A percentile compares a stretch with the other conserved stretches of the same genome.
These are phyloP conservation scores for Tetragonisca angustula DNA, from an alignment of 2,888 invertebrate species.

Conservation along the genomic window DNA sequence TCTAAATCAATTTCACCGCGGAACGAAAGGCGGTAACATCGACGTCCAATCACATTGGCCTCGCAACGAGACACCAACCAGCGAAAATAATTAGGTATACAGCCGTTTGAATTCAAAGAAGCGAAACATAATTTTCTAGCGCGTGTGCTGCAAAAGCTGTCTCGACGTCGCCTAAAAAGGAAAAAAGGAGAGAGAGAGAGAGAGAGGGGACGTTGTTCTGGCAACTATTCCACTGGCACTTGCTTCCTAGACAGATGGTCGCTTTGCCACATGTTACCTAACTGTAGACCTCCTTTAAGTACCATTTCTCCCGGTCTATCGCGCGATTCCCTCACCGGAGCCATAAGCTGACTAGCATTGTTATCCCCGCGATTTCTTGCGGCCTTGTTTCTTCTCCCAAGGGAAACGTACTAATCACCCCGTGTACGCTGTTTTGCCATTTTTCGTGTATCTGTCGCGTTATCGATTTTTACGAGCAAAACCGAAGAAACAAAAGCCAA, in stretches of 20 bases:
- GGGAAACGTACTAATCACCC: slow-evolving; percentile 35
- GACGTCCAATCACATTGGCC: background rate
- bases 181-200: background rate
- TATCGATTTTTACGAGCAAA: background rate
- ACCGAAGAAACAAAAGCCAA: too few relatives aligned
- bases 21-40: background rate
- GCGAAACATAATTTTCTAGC: slow-evolving; percentile 42
- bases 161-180: background rate
- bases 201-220: slow-evolving; percentile 33
- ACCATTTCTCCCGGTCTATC: slow-evolving; percentile 60
- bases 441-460: slow-evolving; percentile 4
- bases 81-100: slow-evolving; percentile 24
- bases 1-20: background rate
- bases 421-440: slow-evolving; percentile 5
- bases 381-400: slow-evolving; percentile 3
- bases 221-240: slow-evolving; percentile 30
- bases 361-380: slow-evolving; percentile 24
- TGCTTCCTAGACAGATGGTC: slow-evolving; percentile 77
- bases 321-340: slow-evolving; percentile 35
- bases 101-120: slow-evolving; percentile 14
- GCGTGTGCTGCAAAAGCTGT: background rate
- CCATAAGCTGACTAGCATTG: slow-evolving; percentile 17
- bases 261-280: slow-evolving; percentile 74
- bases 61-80: background rate
- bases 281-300: slow-evolving; percentile 71